Evolutionary conservation across 2,797 vertebrate species (phyloP).

Genomic region (Lithobates pipiens): DNA sequence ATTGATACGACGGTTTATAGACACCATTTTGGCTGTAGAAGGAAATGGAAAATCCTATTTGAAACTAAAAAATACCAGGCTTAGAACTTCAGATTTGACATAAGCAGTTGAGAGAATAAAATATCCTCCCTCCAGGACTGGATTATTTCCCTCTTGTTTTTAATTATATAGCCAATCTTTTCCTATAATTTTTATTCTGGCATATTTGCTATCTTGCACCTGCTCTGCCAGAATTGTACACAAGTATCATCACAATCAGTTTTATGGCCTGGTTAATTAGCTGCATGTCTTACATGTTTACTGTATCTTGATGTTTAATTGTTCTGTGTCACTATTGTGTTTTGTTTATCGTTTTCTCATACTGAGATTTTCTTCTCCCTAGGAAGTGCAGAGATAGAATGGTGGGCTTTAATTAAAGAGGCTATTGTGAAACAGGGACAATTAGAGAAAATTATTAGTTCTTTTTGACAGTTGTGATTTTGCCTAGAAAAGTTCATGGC

Average conservation of each 20-base stretch:
- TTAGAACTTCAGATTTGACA: background rate
- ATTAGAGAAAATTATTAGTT: constrained; percentile 10
- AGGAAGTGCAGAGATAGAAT: constrained; percentile 20
- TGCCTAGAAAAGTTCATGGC: background rate
- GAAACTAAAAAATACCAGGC: background rate
- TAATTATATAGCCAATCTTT: constrained; percentile 36
- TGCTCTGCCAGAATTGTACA: constrained; percentile 23
- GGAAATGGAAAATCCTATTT: constrained; percentile 1
- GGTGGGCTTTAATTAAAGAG: constrained; percentile 38
- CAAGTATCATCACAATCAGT: constrained; percentile 16
- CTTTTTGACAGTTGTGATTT: constrained; percentile 18
- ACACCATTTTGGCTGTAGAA: background rate
- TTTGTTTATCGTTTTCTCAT: constrained; percentile 38
- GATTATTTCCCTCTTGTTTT: constrained; percentile 28
- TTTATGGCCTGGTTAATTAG: constrained; percentile 51
- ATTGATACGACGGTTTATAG: background rate
- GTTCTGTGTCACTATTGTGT: constrained; percentile 31
- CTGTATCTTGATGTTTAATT: constrained; percentile 38
- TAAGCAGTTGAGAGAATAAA: background rate
- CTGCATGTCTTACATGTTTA: constrained; percentile 46
- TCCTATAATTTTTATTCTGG: constrained; percentile 5
- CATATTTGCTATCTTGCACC: constrained; percentile 3
- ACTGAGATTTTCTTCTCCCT: constrained; percentile 10
- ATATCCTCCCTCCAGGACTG: background rate
- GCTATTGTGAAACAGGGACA: constrained; percentile 8